Evolutionary conservation across 2,113 vertebrate genomes (phyloP), one percentile per base, ranked within the genome.

Genomic region (Lophochroa leadbeateri): DNA sequence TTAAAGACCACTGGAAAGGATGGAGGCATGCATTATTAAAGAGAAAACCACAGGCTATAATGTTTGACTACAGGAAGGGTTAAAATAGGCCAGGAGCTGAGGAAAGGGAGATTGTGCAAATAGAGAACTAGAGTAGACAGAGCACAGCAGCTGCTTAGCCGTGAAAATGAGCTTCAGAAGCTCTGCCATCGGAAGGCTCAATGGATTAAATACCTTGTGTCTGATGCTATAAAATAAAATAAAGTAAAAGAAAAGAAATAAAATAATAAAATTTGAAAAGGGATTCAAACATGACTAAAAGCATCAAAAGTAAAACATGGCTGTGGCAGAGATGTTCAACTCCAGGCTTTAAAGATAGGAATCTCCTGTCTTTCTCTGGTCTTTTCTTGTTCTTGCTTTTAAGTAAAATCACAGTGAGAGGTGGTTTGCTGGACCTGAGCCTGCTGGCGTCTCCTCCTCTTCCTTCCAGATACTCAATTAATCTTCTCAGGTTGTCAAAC

Each of bases 1-100:
- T 84, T 49, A 49, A 96, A 96, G 95, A 96, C 87, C 47, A 15
- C 86, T 64, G 67, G 87, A 86, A 77, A 70, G 52, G 67, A 81
- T 63, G 76, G 80, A 94, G 25, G 58, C 64, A 94, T 97, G 89
- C 61, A 95, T 94, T 94, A 96, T 96, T 97, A 88, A 98, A 88
- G 57, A 82, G 81, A n/a, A 91, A 81, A 91, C 93, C 90, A 90
- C 70, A 74, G 86, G 77, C 92, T 82, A 88, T 89, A 82, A 88
- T 86, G 83, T 90, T 94, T 92, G 94, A 95, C 76, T 71, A 82
- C 79, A 78, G 72, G 90, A 95, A 92, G 80, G 96, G 77, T 94
- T 96, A 92, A 82, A 69, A 87, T 37, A 58, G 87, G 77, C 88
- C 69, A 80, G 58, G 31, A 72, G 55, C 31, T 55, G 92, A 80